These are phyloP conservation scores for Caretta caretta DNA, from an alignment of 2,113 vertebrate genomes.

Conservation along the genomic window DNA sequence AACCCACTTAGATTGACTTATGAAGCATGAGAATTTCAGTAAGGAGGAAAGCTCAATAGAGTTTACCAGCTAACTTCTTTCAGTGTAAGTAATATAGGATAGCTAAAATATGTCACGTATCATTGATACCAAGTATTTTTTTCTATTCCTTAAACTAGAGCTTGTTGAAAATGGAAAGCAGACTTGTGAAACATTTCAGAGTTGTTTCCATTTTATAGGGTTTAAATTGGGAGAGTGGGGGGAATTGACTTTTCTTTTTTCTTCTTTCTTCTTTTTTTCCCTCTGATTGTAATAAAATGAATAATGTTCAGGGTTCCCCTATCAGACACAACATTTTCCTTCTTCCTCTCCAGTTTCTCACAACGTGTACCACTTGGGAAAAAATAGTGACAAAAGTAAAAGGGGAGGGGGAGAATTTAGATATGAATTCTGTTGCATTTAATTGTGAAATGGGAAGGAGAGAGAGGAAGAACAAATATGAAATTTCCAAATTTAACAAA, in stretches of 20 bases:
- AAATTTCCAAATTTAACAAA: too few species aligned
- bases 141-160: neutral
- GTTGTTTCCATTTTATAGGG: accelerated
- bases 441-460: neutral
- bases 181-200: neutral
- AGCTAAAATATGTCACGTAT: neutral
- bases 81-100: neutral
- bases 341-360: neutral
- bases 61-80: neutral
- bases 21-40: neutral
- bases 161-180: neutral
- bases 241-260: neutral
- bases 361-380: neutral
- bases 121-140: neutral
- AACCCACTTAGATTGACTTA: neutral
- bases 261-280: neutral
- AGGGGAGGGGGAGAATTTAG: too few species aligned
- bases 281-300: neutral
- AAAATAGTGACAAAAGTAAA: neutral
- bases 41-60: neutral
- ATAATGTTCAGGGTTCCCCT: too few species aligned
- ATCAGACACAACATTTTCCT: too few species aligned
- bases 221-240: neutral
- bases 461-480: neutral
- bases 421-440: neutral